Evolutionary conservation across 2,888 invertebrate species (phyloP).

Genomic region (Brachyptera risi): DNA sequence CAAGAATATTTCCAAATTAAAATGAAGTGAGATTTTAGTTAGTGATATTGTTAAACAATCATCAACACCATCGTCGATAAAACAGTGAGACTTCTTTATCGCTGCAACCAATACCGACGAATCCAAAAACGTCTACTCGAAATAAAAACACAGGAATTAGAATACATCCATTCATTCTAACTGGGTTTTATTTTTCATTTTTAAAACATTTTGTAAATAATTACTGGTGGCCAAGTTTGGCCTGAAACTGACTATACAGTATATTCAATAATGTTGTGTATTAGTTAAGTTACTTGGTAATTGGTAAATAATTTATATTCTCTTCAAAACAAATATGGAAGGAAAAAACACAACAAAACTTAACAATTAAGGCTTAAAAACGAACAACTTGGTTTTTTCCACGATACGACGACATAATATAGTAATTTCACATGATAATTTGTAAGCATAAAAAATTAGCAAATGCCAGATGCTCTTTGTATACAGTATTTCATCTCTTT

Average conservation of each 20-base stretch:
- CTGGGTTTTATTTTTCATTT: slow-evolving; percentile 27
- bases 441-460: slow-evolving; percentile 9
- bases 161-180: slow-evolving; percentile 28
- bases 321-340: neutral
- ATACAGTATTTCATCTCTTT: too few species aligned
- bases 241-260: neutral
- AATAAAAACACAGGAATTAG: slow-evolving; percentile 9
- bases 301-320: neutral
- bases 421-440: neutral
- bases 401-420: neutral
- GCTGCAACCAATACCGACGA: too few species aligned
- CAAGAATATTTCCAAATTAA: too few species aligned
- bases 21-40: too few species aligned
- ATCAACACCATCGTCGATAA: too few species aligned
- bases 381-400: slow-evolving; percentile 4
- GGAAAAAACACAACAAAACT: slow-evolving; percentile 12
- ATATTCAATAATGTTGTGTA: neutral
- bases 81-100: too few species aligned
- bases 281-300: neutral
- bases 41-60: too few species aligned
- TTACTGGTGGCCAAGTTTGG: neutral
- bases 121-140: too few species aligned
- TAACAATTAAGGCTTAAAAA: slow-evolving; percentile 6
- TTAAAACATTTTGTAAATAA: slow-evolving; percentile 25
- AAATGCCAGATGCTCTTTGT: neutral